Conservation (phyloP, 2,113 vertebrate genomes). For the Melanostigma gelatinosum region DNA sequence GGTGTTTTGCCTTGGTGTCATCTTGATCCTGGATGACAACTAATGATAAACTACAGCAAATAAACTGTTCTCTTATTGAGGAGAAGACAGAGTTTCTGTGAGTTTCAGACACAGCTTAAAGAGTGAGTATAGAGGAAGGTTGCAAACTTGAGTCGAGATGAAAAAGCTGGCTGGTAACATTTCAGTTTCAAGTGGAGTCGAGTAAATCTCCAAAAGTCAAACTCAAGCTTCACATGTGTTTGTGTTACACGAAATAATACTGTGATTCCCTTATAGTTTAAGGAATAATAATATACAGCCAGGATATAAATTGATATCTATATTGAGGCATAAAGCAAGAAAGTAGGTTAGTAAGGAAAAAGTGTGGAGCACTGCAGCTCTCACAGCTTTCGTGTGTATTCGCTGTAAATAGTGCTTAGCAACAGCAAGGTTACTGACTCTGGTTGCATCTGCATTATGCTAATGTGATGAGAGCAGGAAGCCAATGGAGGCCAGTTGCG, state of each 20-base stretch:
- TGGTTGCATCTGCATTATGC: conserved; percentile 75
- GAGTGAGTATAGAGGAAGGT: neutral
- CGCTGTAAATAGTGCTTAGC: conserved; percentile 66
- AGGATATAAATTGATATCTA: conserved; percentile 2
- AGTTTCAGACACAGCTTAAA: neutral
- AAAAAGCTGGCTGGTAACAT: neutral
- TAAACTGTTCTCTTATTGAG: neutral
- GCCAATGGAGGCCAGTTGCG: conserved; percentile 40
- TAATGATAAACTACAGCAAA: neutral
- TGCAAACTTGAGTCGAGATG: neutral
- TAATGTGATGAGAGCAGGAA: conserved; percentile 68
- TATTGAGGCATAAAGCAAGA: neutral
- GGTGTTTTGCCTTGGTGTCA: neutral
- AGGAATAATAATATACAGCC: neutral
- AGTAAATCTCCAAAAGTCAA: neutral
- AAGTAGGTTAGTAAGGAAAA: conserved; percentile 33
- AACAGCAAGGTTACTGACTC: conserved; percentile 71
- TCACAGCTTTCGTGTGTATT: conserved; percentile 38
- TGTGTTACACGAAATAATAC: neutral
- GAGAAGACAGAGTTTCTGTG: neutral
- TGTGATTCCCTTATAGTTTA: neutral
- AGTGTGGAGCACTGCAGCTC: conserved; percentile 41
- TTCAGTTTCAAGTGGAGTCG: neutral
- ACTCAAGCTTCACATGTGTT: neutral
- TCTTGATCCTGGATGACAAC: neutral